Percentiles rank a stretch among this genome's conserved stretches.
Evolutionary conservation across 2,113 vertebrate genomes (phyloP).

Genomic region (Apus apus): DNA sequence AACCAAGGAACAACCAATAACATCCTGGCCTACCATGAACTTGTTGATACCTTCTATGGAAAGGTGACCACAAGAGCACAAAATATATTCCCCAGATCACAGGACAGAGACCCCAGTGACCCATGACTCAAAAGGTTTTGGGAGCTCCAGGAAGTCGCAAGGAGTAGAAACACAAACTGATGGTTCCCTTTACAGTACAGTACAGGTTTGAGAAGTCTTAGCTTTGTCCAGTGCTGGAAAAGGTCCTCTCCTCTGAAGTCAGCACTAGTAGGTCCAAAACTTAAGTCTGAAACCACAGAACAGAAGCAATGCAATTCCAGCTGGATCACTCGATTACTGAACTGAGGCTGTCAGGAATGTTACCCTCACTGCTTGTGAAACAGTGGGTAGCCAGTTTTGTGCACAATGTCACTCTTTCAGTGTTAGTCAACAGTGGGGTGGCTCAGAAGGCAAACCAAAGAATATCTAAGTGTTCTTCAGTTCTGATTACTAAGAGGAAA

Average conservation of each 20-base stretch:
- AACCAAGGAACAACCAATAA: neutral
- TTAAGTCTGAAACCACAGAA: neutral
- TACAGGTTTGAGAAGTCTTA: neutral
- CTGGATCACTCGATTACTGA: neutral
- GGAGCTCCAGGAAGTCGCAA: neutral
- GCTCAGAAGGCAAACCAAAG: neutral
- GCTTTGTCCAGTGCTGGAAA: neutral
- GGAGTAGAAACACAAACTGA: neutral
- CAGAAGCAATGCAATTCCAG: neutral
- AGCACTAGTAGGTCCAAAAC: neutral
- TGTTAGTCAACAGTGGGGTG: rapidly evolving
- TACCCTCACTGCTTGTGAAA: neutral
- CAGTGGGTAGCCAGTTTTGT: rapidly evolving
- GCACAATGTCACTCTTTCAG: neutral
- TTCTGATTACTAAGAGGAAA: neutral
- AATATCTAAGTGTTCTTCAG: neutral
- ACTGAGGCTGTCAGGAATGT: neutral
- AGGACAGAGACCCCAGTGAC: neutral
- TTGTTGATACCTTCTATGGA: neutral
- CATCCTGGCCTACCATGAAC: neutral
- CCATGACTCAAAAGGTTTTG: neutral
- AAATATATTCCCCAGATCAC: neutral
- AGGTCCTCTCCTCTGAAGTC: neutral
- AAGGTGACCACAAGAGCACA: neutral
- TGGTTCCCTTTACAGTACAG: neutral